phyloP scores from a whole-genome alignment of 2,113 vertebrate genomes.

The Chloropsis cyanopogon region DNA sequence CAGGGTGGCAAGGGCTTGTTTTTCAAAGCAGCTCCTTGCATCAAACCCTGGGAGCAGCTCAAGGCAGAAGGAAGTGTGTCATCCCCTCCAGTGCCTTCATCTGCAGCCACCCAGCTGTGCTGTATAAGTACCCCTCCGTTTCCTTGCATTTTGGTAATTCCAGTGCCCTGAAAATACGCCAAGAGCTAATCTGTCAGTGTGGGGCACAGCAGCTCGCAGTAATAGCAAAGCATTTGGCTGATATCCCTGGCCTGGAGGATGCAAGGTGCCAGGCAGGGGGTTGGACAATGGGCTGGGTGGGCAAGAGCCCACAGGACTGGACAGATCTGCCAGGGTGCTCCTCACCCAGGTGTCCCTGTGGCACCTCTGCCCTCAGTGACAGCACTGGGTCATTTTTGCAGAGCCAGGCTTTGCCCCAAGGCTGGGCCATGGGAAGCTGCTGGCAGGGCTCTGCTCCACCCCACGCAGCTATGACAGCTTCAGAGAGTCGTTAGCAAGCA shows the following conservation, averaged over 20 bases:
- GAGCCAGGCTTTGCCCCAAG: not conserved
- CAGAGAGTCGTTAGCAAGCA: constrained; percentile 12
- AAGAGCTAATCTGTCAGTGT: not conserved
- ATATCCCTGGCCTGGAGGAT: not conserved
- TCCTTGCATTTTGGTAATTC: constrained; percentile 30
- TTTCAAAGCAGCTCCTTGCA: not conserved
- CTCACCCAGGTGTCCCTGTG: not conserved
- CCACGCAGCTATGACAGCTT: not conserved
- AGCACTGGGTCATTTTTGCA: not conserved
- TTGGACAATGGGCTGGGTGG: not conserved
- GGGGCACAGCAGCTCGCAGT: not conserved
- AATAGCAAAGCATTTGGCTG: not conserved
- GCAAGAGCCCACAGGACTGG: accelerated
- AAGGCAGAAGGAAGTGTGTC: constrained; percentile 11
- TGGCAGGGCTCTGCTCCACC: not conserved
- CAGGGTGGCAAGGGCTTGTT: not conserved
- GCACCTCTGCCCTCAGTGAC: not conserved
- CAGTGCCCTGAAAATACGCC: not conserved
- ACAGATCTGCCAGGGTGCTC: not conserved
- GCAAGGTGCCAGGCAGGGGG: not conserved
- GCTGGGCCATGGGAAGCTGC: not conserved
- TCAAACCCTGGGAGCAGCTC: not conserved
- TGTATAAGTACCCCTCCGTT: constrained; percentile 4
- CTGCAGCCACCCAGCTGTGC: constrained; percentile 34
- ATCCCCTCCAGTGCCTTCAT: not conserved